Evolutionary conservation across 2,113 vertebrate genomes (phyloP).

Genomic region (Atlantisia rogersi): DNA sequence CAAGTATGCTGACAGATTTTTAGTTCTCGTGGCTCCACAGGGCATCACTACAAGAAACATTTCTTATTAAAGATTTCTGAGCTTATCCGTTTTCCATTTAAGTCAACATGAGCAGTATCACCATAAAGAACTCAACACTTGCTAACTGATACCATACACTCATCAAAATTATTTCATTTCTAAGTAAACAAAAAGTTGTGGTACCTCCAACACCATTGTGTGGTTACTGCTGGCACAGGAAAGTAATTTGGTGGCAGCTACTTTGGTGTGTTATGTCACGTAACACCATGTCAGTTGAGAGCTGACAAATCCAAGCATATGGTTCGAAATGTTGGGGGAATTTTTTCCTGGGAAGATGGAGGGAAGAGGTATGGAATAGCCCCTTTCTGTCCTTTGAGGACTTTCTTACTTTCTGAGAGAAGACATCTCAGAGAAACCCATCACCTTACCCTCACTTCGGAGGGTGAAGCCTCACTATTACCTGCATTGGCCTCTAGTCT

Average conservation of each 20-base stretch:
- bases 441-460: neutral
- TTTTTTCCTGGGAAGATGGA: neutral
- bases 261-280: neutral
- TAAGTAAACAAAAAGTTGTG: constrained; percentile 44
- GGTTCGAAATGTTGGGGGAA: neutral
- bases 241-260: neutral
- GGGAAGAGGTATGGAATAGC: neutral
- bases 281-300: neutral
- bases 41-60: constrained; percentile 35
- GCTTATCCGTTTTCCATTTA: constrained; percentile 39
- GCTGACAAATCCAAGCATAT: neutral
- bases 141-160: constrained; percentile 51
- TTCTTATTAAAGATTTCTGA: constrained; percentile 51
- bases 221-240: constrained; percentile 2
- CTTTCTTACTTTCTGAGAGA: neutral
- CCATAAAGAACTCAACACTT: constrained; percentile 41
- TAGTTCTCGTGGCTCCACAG: constrained; percentile 24
- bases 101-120: constrained; percentile 32
- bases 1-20: constrained; percentile 52
- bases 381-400: neutral
- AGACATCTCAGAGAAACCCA: neutral
- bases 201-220: constrained; percentile 37
- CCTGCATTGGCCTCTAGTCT: neutral
- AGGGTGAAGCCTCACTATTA: neutral
- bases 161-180: constrained; percentile 8